A percentile compares a stretch with the other conserved stretches of the same genome.
phyloP scores from a whole-genome alignment of 1,140 invertebrate genomes.

The Musca domestica region DNA sequence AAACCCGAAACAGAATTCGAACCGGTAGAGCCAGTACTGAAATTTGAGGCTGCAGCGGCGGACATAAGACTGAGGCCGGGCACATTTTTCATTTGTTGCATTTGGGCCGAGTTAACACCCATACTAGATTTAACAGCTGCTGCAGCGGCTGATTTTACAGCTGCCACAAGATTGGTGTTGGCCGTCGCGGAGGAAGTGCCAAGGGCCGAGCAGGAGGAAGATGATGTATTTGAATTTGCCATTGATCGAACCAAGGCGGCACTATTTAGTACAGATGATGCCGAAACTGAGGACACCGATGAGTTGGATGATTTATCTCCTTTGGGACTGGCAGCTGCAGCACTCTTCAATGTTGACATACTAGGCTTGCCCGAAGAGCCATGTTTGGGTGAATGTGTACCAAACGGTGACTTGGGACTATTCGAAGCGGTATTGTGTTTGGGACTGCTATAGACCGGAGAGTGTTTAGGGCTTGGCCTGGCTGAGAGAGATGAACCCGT shows the following conservation, averaged over 20 bases:
- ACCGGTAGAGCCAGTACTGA: constrained; percentile 25
- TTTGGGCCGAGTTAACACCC: constrained; percentile 25
- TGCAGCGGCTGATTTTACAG: constrained; percentile 15
- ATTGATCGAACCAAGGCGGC: constrained; percentile 3
- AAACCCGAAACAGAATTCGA: constrained; percentile 28
- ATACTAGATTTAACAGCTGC: constrained; percentile 30
- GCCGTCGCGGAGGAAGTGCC: constrained; percentile 33
- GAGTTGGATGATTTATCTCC: constrained; percentile 11
- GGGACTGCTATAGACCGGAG: constrained; percentile 73
- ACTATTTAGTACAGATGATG: constrained; percentile 1
- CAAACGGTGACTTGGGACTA: constrained; percentile 61
- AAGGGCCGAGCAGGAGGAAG: constrained; percentile 21
- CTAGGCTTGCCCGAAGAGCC: constrained; percentile 77
- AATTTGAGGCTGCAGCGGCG: constrained; percentile 33
- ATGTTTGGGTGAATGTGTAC: constrained; percentile 74
- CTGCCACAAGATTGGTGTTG: constrained; percentile 8
- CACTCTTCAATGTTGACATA: constrained; percentile 82
- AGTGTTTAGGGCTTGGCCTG: constrained; percentile 72
- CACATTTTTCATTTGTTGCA: constrained; percentile 40
- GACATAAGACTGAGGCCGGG: constrained; percentile 37
- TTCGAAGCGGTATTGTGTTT: constrained; percentile 63
- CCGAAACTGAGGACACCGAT: neutral
- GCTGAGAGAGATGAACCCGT: constrained; percentile 56
- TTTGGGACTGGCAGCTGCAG: constrained; percentile 53
- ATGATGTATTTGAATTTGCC: neutral